Evolutionary conservation across 2,888 invertebrate genomes (phyloP).

Genomic region (Phytoseiulus persimilis): DNA sequence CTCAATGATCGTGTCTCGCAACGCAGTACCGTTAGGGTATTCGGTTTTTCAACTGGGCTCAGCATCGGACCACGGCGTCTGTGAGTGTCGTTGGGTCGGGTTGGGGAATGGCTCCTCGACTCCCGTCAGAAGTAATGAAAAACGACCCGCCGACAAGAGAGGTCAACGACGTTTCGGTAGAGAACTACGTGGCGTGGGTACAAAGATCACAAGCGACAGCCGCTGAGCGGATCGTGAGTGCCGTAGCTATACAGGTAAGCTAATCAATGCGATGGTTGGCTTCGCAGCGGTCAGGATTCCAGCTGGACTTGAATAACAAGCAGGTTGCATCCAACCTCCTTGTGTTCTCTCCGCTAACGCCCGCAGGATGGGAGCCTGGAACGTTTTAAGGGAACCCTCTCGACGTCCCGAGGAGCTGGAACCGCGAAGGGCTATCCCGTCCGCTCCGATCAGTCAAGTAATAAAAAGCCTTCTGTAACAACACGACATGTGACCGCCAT

Average conservation of each 20-base stretch:
- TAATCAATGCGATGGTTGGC: not conserved
- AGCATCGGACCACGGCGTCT: no score
- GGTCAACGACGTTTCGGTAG: no score
- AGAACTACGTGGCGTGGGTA: no score
- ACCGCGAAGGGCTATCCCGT: not conserved
- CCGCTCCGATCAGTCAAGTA: not conserved
- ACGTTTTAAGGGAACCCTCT: slow-evolving; percentile 23
- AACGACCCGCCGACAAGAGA: no score
- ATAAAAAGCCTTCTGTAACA: not conserved
- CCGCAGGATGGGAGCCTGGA: slow-evolving; percentile 36
- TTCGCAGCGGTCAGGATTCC: slow-evolving; percentile 35
- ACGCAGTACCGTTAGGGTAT: no score
- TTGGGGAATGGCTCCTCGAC: no score
- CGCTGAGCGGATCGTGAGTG: not conserved
- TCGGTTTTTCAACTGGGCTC: no score
- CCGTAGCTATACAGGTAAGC: not conserved
- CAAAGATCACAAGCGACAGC: not conserved
- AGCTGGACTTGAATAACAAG: slow-evolving; percentile 38
- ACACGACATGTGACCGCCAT: not conserved
- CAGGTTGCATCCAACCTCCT: slow-evolving; percentile 36
- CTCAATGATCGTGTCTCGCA: no score
- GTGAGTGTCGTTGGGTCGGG: no score
- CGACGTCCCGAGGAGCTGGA: not conserved
- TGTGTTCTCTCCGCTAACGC: slow-evolving; percentile 30
- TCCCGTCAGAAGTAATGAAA: no score